These are phyloP conservation scores for Neolamprologus sp. DNA, from an alignment of 2,113 vertebrate species.

Conservation along the genomic window DNA sequence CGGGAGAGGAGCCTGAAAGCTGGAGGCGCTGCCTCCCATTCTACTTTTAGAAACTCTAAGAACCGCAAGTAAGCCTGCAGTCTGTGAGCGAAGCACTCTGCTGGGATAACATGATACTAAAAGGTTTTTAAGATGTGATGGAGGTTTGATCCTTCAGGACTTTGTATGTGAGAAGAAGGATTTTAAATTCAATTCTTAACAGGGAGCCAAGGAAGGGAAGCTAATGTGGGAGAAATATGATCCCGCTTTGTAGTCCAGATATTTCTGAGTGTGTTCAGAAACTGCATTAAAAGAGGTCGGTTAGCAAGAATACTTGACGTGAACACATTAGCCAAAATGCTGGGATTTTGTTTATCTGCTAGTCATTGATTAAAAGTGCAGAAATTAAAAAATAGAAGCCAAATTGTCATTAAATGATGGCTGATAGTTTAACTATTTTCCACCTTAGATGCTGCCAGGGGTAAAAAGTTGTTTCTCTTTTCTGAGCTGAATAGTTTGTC, in stretches of 20 bases:
- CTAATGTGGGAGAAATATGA: background rate
- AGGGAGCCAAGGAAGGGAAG: background rate
- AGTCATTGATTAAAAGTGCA: background rate
- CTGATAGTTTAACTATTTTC: background rate
- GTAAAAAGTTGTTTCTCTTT: background rate
- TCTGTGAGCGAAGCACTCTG: background rate
- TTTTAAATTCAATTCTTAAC: background rate
- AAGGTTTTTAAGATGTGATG: background rate
- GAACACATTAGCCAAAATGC: background rate
- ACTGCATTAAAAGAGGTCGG: background rate
- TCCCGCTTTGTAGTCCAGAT: background rate
- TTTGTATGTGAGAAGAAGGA: background rate
- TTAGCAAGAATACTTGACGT: background rate
- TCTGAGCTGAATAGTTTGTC: background rate
- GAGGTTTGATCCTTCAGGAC: background rate
- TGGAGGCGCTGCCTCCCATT: background rate
- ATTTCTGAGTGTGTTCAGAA: background rate
- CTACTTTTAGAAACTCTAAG: background rate
- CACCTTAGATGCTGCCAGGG: accelerated
- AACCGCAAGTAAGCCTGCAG: background rate
- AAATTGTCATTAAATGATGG: background rate
- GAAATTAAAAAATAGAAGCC: background rate
- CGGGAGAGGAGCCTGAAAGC: background rate
- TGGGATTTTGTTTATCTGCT: background rate
- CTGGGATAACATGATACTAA: background rate